A percentile compares a stretch with the other conserved stretches of the same genome.
Evolutionary conservation across 2,888 invertebrate genomes (phyloP).

Genomic region (Drosophila siamana): DNA sequence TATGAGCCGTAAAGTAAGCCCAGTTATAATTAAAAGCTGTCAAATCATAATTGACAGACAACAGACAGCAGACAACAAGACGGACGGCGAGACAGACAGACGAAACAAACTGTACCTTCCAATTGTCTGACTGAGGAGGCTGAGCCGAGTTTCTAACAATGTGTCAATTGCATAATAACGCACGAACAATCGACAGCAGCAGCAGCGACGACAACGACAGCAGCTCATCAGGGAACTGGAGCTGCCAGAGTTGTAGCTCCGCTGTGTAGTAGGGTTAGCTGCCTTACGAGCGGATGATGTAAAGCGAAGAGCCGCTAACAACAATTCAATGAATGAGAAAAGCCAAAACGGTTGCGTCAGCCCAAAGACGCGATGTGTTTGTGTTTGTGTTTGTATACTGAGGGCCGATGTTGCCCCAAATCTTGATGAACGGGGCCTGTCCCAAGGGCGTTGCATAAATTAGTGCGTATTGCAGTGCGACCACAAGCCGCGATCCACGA

Average conservation of each 20-base stretch:
- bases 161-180: constrained; percentile 73
- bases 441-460: constrained; percentile 80
- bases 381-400: background rate
- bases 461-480: constrained; percentile 57
- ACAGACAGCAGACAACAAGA: constrained; percentile 19
- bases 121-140: constrained; percentile 7
- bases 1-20: constrained; percentile 52
- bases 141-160: constrained; percentile 63
- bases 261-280: background rate
- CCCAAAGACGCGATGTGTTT: background rate
- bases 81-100: constrained; percentile 8
- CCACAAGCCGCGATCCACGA: background rate
- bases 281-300: constrained; percentile 33
- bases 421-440: constrained; percentile 56
- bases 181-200: constrained; percentile 4
- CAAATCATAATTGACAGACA: constrained; percentile 71
- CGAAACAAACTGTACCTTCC: constrained; percentile 15
- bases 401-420: constrained; percentile 54
- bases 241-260: constrained; percentile 13
- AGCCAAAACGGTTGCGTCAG: constrained; percentile 54
- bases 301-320: constrained; percentile 31
- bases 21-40: constrained; percentile 72
- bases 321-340: constrained; percentile 62
- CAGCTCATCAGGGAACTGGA: constrained; percentile 49
- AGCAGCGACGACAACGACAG: constrained; percentile 31